Base-by-base conservation (phyloP, 2,797 vertebrate genomes). In the Pantherophis vulpinus region DNA sequence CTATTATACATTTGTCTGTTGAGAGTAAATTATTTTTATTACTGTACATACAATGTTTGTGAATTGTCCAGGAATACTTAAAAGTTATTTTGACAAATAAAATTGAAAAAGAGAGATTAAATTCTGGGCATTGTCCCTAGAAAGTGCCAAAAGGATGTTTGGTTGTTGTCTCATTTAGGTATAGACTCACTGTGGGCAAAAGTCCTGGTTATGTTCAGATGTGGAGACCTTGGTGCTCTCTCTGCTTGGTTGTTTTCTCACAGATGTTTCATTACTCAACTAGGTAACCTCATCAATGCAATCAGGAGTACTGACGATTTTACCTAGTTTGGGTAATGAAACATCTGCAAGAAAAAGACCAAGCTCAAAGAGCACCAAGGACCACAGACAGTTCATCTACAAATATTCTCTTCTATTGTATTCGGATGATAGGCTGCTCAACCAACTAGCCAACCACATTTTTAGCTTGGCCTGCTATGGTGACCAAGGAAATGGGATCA, bases 21-120 rank as follows among this genome's bases (percentile, higher is more conserved):
- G 98, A 98, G 98, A 98, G 98, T 96, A 97, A 98, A 98, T 99
- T 99, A 99, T 99, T 99, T 99, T 99, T 98, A 98, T 97, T 98
- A 99, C 98, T 98, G 98, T 98, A 98, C 97, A 98, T 98, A 98
- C 96, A 92, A 94, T 94, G 95, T 96, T 94, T 14, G 95, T 96
- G 96, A 93, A 95, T 96, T 97, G 96, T 97, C 96, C 95, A 94
- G 94, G 94, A 74, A 93, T 90, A 95, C 93, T 47, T 0, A 95
- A 95, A 96, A 95, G 89, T 0, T 0, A n/a, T 37, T 89, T 89
- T 29, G 20, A 89, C 29, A 74, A 91, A 54, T 1, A 23, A 25
- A 5, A 27, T 3, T 87, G 95, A 97, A 96, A 96, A 96, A 96
- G 96, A 55, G 42, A 27, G 93, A 90, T 92, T 93, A 93, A 93